Base-by-base conservation (phyloP, 2,888 invertebrate genomes). In the Suillia variegata region DNA sequence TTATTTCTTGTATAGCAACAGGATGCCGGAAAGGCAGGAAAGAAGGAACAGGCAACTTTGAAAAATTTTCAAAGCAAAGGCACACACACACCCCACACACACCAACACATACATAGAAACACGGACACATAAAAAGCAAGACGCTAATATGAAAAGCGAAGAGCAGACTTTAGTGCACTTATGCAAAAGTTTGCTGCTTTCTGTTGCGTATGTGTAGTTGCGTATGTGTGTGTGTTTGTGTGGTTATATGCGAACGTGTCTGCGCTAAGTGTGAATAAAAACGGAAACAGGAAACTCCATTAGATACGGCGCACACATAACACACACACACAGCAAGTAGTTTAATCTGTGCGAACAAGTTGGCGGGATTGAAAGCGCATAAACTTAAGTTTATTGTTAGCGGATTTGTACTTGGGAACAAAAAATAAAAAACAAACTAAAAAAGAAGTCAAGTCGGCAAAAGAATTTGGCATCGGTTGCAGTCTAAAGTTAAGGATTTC, bases 281-380 rank as follows among this genome's bases (percentile, higher is more conserved):
- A n/a, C 38, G 48, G 51, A 13, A 56, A 48, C 21, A 66, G 69
- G 63, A 69, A 74, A 67, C 74, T 73, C 71, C 73, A 69, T 74
- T 70, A 71, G 70, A 64, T 65, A 59, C 5, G 8, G 4, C 10
- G n/a, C 38, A 4, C 38, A 8, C n/a, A 4, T 13, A 12, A 13
- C 10, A 38, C 3, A 13, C 10, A 4, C 10, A 13, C 13, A 4
- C 38, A 3, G 6, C 38, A 63, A 65, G 66, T 67, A 66, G 70
- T 69, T 69, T 72, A 76, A 74, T 74, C 74, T 76, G 66, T 74
- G 76, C 74, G 73, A 71, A 75, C 75, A 75, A 76, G 75, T 75
- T 74, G 68, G 62, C 64, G 64, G 76, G 73, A 76, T 74, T 72
- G 76, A 72, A 75, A 75, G 73, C 67, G 76, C 74, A 75, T 74